Percentiles rank a stretch among this genome's conserved stretches.
phyloP scores from a whole-genome alignment of 2,888 invertebrate species.

The Notodonta dromedarius region DNA sequence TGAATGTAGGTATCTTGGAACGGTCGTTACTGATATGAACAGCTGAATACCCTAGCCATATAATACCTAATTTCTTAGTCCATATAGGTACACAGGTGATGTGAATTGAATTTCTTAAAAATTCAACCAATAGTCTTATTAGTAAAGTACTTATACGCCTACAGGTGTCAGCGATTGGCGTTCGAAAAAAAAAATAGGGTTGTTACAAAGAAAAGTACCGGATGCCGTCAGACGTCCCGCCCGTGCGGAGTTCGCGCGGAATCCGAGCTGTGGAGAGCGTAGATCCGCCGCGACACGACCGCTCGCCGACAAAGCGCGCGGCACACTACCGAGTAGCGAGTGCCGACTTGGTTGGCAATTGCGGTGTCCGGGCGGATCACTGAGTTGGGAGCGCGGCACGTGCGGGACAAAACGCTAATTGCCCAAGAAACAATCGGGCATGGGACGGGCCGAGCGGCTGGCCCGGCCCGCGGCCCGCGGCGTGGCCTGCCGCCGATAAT shows the following conservation, averaged over 20 bases:
- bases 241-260: conserved; percentile 46
- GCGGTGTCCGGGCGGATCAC: conserved; percentile 28
- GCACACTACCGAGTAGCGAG: conserved; percentile 54
- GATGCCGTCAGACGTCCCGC: conserved; percentile 44
- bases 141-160: conserved; percentile 26
- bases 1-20: background rate
- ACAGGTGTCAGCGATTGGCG: conserved; percentile 31
- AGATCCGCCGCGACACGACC: conserved; percentile 54
- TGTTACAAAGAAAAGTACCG: conserved; percentile 33
- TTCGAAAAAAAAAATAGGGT: conserved; percentile 25
- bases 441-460: conserved; percentile 2
- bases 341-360: conserved; percentile 25
- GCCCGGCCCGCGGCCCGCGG: conserved; percentile 28
- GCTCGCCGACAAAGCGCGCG: conserved; percentile 77
- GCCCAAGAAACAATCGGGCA: conserved; percentile 80
- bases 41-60: too few species aligned
- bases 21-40: background rate
- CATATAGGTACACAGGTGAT: background rate
- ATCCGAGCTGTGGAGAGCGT: conserved; percentile 32
- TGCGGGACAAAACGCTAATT: conserved; percentile 75
- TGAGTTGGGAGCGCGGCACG: conserved; percentile 57
- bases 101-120: conserved; percentile 17
- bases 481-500: conserved; percentile 39
- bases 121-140: conserved; percentile 24
- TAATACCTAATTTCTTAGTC: too few species aligned